phyloP scores from a whole-genome alignment of 2,113 vertebrate species.

The Andinoacara biseriatus region DNA sequence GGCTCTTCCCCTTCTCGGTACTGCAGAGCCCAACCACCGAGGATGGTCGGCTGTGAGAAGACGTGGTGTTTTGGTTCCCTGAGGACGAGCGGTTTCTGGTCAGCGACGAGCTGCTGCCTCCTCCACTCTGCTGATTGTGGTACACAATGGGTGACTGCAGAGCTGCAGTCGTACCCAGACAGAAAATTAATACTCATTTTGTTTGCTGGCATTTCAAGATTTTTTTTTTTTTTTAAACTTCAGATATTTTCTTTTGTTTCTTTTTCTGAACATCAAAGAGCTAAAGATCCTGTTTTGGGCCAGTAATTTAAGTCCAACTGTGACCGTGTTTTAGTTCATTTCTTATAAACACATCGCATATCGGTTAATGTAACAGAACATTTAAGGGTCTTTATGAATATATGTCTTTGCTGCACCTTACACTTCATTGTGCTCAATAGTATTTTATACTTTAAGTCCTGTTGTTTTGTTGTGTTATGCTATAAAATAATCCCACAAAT shows the following conservation, averaged over 20 bases:
- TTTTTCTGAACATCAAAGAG: neutral
- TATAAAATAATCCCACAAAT: too few species aligned
- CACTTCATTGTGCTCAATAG: too few species aligned
- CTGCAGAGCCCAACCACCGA: slow-evolving; percentile 81
- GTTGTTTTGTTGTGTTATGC: too few species aligned
- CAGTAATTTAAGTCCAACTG: neutral
- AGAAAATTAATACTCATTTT: neutral
- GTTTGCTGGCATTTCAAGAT: neutral
- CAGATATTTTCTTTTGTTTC: neutral
- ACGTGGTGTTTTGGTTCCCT: slow-evolving; percentile 75
- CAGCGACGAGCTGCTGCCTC: slow-evolving; percentile 76
- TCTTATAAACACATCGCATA: neutral
- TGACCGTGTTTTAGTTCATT: neutral
- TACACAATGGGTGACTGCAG: slow-evolving; percentile 97
- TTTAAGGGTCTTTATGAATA: neutral
- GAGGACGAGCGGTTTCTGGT: slow-evolving; percentile 81
- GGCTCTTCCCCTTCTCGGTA: slow-evolving; percentile 84
- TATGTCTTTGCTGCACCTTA: neutral
- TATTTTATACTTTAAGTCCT: too few species aligned
- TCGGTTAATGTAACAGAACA: neutral
- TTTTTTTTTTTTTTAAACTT: neutral
- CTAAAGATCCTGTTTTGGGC: neutral
- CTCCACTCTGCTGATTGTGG: slow-evolving; percentile 86
- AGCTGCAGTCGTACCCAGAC: slow-evolving; percentile 75
- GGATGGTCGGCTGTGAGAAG: slow-evolving; percentile 87